These are phyloP conservation scores for Ceuthmochares aereus DNA, from an alignment of 2,113 vertebrate species.

Conservation along the genomic window DNA sequence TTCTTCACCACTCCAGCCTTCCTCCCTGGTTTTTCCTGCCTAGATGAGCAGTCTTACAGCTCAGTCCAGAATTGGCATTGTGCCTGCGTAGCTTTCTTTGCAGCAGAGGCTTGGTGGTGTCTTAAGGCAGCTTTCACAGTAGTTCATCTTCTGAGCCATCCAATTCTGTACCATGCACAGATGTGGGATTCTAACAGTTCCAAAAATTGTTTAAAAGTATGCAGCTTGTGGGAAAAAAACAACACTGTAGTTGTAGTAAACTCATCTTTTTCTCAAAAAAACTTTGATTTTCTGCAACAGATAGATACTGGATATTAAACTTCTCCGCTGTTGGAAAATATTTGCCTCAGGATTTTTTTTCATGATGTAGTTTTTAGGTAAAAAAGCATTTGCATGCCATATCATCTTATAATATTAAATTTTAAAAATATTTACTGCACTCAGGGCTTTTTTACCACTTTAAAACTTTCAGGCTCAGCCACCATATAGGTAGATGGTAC, in stretches of 20 bases:
- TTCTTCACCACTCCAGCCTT: background rate
- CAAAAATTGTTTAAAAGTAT: background rate
- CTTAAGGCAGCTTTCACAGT: background rate
- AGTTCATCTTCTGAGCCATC: constrained; percentile 21
- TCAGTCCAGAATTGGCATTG: background rate
- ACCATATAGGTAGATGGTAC: background rate
- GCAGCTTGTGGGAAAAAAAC: rapidly evolving
- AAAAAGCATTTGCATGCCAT: background rate
- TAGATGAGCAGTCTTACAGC: background rate
- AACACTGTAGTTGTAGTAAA: background rate
- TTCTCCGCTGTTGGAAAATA: background rate
- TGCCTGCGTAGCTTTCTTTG: background rate
- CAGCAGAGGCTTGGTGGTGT: background rate
- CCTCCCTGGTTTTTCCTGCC: background rate
- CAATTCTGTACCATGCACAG: background rate
- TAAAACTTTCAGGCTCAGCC: background rate
- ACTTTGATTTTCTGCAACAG: background rate
- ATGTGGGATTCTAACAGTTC: background rate
- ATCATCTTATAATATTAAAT: background rate
- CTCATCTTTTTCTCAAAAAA: background rate
- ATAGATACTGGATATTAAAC: background rate
- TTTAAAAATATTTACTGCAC: background rate
- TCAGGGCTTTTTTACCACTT: rapidly evolving
- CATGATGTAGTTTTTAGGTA: background rate
- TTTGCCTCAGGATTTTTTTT: background rate